A percentile compares a stretch with the other conserved stretches of the same genome.
These are phyloP conservation scores for Sphaeramia orbicularis DNA, from an alignment of 2,797 vertebrate genomes.

Conservation along the genomic window DNA sequence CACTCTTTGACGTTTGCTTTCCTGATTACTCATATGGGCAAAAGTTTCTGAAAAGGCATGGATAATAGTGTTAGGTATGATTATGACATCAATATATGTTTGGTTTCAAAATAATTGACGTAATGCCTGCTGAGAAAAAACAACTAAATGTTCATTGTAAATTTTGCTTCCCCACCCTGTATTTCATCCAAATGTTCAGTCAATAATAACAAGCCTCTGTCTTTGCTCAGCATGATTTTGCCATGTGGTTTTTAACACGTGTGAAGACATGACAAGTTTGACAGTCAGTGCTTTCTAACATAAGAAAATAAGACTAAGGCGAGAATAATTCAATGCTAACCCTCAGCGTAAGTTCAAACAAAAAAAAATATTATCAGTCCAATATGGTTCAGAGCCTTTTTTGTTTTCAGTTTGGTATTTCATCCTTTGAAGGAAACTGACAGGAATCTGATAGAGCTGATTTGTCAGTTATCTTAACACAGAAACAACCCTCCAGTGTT, in stretches of 20 bases:
- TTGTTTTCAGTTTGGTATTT: conserved; percentile 1
- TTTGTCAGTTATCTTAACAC: conserved; percentile 8
- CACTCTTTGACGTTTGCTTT: too few species aligned
- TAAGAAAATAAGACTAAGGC: not conserved
- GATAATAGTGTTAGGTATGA: too few species aligned
- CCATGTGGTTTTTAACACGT: not conserved
- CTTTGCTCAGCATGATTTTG: not conserved
- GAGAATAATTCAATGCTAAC: not conserved
- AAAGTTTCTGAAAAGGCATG: too few species aligned
- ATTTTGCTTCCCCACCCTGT: too few species aligned
- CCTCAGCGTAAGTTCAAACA: not conserved
- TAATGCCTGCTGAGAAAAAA: too few species aligned
- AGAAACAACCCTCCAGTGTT: not conserved
- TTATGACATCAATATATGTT: too few species aligned
- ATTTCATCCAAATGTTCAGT: not conserved
- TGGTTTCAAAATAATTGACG: too few species aligned
- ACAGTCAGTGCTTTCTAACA: not conserved
- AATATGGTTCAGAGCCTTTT: not conserved
- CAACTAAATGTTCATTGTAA: too few species aligned
- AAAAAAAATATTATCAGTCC: not conserved
- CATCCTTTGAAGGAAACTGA: conserved; percentile 10
- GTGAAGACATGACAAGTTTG: not conserved
- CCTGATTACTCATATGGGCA: too few species aligned
- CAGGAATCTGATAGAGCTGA: not conserved
- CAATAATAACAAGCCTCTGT: not conserved